These are phyloP conservation scores for Atrichornis clamosus DNA, from an alignment of 2,113 vertebrate genomes.

Conservation along the genomic window DNA sequence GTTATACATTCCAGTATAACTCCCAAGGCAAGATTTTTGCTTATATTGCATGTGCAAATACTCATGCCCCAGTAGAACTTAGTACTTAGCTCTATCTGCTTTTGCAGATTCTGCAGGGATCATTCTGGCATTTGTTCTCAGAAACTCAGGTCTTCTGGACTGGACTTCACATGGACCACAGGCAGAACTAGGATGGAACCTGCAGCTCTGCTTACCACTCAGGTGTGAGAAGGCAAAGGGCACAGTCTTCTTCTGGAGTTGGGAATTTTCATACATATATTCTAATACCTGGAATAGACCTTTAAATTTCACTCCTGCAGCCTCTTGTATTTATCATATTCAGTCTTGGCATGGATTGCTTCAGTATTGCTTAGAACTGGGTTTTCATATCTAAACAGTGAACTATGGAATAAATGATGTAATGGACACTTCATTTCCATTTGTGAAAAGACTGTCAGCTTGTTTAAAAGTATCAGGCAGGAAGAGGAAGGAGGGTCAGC, in stretches of 20 bases:
- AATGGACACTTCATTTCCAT: background rate
- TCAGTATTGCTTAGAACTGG: background rate
- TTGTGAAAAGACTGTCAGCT: background rate
- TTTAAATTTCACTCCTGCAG: background rate
- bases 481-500: background rate
- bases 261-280: background rate
- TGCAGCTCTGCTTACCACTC: background rate
- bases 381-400: background rate
- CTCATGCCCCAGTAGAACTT: background rate
- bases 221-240: background rate
- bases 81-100: background rate
- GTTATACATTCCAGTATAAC: background rate
- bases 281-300: background rate
- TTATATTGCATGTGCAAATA: background rate
- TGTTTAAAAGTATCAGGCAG: background rate
- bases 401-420: background rate
- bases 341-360: background rate
- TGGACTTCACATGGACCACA: background rate
- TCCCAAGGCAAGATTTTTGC: background rate
- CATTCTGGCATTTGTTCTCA: background rate
- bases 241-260: background rate
- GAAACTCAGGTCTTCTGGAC: background rate
- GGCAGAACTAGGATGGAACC: background rate
- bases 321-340: background rate
- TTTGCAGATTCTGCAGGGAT: background rate